Evolutionary conservation across 2,888 invertebrate species (phyloP).

Genomic region (Acronicta alni): DNA sequence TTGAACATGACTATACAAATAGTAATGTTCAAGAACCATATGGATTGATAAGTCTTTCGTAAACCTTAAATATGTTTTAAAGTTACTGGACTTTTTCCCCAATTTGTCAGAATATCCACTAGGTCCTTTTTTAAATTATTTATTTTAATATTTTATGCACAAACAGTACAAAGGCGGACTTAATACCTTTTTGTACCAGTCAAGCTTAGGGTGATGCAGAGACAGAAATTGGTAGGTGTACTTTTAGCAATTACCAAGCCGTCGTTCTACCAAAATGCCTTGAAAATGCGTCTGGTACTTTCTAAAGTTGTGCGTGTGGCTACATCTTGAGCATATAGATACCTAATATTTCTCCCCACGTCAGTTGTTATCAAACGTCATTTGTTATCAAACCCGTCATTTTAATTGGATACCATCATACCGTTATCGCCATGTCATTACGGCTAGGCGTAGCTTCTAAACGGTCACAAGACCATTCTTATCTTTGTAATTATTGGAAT

Average conservation of each 20-base stretch:
- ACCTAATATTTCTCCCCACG: neutral
- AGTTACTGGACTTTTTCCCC: too few relatives aligned
- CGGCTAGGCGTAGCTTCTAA: constrained; percentile 23
- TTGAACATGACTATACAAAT: too few relatives aligned
- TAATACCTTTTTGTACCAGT: too few relatives aligned
- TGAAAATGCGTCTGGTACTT: constrained; percentile 16
- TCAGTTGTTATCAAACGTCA: constrained; percentile 24
- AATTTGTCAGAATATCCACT: too few relatives aligned
- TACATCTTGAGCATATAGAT: constrained; percentile 24
- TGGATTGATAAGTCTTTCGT: too few relatives aligned
- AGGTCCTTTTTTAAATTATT: too few relatives aligned
- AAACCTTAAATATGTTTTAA: too few relatives aligned
- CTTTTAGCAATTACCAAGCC: constrained; percentile 6
- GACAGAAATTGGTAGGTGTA: too few relatives aligned
- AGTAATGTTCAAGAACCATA: too few relatives aligned
- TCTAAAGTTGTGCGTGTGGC: constrained; percentile 8
- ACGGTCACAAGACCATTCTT: constrained; percentile 21
- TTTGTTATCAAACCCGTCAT: constrained; percentile 37
- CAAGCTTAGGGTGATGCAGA: too few relatives aligned
- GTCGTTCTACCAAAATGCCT: neutral
- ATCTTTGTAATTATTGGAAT: constrained; percentile 29
- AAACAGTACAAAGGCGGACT: too few relatives aligned
- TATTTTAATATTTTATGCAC: too few relatives aligned
- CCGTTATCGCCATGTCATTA: constrained; percentile 38
- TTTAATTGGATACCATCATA: constrained; percentile 42